Evolutionary conservation across 2,888 invertebrate genomes (phyloP).

Genomic region (Heliothis peltigera): DNA sequence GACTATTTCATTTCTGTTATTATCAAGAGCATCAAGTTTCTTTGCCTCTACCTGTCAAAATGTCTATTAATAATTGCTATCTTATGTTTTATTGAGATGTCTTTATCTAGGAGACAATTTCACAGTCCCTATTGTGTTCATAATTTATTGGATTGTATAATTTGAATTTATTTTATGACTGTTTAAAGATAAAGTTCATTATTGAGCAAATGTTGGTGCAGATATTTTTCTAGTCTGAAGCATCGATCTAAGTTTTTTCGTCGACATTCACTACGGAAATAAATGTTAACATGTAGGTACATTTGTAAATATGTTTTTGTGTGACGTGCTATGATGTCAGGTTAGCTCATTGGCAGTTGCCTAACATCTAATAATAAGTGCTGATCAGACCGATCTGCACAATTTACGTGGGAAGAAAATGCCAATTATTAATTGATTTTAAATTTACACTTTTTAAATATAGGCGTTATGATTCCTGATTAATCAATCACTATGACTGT

Average conservation of each 20-base stretch:
- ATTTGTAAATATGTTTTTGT: conserved; percentile 5
- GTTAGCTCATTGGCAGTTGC: conserved; percentile 16
- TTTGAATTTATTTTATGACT: background rate
- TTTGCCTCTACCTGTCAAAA: conserved; percentile 35
- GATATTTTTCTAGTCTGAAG: background rate
- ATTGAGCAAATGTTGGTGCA: background rate
- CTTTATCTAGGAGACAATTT: conserved; percentile 8
- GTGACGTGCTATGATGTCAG: conserved; percentile 1
- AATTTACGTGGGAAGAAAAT: conserved; percentile 40
- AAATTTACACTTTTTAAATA: conserved; percentile 21
- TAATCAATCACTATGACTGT: conserved; percentile 16
- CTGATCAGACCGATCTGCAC: conserved; percentile 26
- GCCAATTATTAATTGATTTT: conserved; percentile 34
- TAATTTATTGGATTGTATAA: conserved; percentile 20
- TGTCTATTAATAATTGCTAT: conserved; percentile 27
- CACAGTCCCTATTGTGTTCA: conserved; percentile 30
- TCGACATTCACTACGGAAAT: background rate
- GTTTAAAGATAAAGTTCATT: conserved; percentile 6
- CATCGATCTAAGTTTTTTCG: background rate
- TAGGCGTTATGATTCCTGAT: background rate
- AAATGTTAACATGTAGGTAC: background rate
- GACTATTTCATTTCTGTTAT: conserved; percentile 15
- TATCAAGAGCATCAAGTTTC: conserved; percentile 6
- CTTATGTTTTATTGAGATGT: conserved; percentile 16
- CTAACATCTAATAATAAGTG: conserved; percentile 27